Conservation (phyloP, 2,113 vertebrate genomes). For the Willisornis vidua region DNA sequence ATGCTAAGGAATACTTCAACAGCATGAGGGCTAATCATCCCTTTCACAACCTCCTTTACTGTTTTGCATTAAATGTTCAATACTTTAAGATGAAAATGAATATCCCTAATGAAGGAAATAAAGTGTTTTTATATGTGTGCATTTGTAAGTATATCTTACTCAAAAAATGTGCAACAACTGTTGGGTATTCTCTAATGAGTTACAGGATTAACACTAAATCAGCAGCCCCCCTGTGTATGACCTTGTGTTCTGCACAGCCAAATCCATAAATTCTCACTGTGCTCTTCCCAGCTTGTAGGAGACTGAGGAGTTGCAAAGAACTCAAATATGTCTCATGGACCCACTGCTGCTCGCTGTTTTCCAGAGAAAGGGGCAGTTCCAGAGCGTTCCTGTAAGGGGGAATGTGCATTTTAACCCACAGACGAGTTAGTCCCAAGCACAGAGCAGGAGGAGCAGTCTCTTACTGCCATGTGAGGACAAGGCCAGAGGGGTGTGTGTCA, state of each 20-base stretch:
- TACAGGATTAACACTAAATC: not conserved
- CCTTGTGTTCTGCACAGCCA: not conserved
- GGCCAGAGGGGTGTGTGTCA: not conserved
- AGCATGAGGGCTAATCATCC: not conserved
- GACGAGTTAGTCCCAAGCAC: not conserved
- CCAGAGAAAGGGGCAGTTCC: not conserved
- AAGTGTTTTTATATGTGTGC: not conserved
- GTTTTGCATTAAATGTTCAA: not conserved
- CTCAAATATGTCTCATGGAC: not conserved
- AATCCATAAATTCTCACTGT: not conserved
- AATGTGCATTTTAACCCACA: not conserved
- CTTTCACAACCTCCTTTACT: not conserved
- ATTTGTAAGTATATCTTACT: not conserved
- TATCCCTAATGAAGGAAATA: not conserved
- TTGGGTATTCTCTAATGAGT: not conserved
- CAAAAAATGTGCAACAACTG: not conserved
- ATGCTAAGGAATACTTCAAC: not conserved
- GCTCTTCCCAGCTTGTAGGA: rapidly evolving
- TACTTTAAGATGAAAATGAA: not conserved
- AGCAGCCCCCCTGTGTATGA: not conserved
- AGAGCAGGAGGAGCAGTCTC: not conserved
- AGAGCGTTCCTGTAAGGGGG: not conserved
- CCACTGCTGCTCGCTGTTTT: not conserved
- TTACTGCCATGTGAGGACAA: not conserved
- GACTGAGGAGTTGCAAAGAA: not conserved